Evolutionary conservation across 2,797 vertebrate species (phyloP).

Genomic region (Martes flavigula): DNA sequence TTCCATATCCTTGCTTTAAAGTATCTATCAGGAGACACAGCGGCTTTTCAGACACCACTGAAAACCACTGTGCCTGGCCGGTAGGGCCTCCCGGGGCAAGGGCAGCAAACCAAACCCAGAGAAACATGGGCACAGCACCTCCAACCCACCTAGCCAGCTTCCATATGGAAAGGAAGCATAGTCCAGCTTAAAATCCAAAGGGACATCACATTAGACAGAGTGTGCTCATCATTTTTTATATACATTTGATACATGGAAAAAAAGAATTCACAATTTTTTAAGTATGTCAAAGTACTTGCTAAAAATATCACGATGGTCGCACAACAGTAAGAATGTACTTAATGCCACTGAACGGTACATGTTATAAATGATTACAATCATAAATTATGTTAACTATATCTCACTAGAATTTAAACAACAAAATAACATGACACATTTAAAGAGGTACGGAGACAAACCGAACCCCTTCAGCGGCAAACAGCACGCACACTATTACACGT

Average conservation of each 20-base stretch:
- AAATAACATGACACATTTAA: neutral
- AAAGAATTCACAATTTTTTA: neutral
- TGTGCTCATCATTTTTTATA: neutral
- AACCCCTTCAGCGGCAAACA: neutral
- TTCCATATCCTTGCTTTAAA: neutral
- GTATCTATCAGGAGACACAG: neutral
- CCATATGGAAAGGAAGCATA: neutral
- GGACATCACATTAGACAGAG: neutral
- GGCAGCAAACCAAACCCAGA: neutral
- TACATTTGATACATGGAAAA: neutral
- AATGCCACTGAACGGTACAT: neutral
- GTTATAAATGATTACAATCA: neutral
- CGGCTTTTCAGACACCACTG: neutral
- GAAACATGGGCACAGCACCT: neutral
- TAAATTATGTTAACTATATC: neutral
- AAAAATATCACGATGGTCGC: neutral
- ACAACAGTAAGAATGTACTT: neutral
- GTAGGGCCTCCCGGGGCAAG: neutral
- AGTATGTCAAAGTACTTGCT: neutral
- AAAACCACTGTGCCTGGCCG: neutral
- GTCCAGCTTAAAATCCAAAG: neutral
- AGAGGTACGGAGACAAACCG: neutral
- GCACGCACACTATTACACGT: fast-evolving
- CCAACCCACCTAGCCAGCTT: neutral
- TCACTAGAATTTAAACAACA: neutral